phyloP scores from a whole-genome alignment of 1,140 invertebrate genomes.

The Akabosia matsudoensis region DNA sequence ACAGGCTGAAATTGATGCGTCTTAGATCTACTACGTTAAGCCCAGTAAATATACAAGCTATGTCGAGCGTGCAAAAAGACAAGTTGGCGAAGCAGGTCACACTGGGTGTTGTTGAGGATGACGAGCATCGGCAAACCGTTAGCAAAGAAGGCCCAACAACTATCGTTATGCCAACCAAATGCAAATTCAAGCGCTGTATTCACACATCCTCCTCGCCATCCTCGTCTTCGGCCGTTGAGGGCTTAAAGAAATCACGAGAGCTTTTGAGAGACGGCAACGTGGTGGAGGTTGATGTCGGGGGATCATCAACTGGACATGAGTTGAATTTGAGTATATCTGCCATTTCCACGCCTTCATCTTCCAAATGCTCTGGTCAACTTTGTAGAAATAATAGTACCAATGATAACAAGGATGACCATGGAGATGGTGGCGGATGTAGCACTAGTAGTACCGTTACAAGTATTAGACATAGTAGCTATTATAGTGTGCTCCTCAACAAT shows the following conservation, averaged over 20 bases:
- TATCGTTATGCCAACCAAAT: background rate
- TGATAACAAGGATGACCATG: background rate
- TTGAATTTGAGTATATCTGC: constrained; percentile 4
- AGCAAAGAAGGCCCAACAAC: background rate
- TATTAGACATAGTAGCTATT: constrained; percentile 1
- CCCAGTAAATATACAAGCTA: constrained; percentile 6
- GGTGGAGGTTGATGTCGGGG: background rate
- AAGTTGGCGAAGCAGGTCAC: constrained; percentile 11
- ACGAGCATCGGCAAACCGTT: background rate
- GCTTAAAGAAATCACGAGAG: background rate
- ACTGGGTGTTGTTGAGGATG: background rate
- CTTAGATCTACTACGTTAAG: constrained; percentile 14
- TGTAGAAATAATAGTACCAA: background rate
- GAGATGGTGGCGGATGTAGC: background rate
- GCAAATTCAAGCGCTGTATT: constrained; percentile 20
- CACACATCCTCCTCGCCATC: constrained; percentile 6
- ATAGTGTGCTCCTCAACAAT: constrained; percentile 11
- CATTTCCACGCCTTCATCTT: background rate
- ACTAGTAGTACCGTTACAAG: background rate
- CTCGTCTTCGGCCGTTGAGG: background rate
- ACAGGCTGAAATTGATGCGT: constrained; percentile 21
- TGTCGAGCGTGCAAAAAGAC: constrained; percentile 6
- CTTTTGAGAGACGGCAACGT: background rate
- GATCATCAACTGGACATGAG: background rate
- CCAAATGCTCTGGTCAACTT: background rate